phyloP scores from a whole-genome alignment of 2,888 invertebrate species.

The Nomada fabriciana region DNA sequence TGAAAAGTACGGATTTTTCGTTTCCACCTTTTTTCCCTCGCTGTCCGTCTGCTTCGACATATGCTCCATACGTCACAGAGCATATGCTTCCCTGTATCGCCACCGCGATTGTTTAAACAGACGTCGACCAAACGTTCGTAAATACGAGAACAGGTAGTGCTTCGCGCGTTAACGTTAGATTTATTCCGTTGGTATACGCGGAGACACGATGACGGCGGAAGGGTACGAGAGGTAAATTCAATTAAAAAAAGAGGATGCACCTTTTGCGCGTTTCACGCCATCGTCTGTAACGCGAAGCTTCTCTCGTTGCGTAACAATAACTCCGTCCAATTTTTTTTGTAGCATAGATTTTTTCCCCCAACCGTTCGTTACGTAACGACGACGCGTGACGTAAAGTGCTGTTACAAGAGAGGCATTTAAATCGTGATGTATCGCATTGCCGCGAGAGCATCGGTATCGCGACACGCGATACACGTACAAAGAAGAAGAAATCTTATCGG shows the following conservation, averaged over 20 bases:
- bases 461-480: constrained; percentile 19
- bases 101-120: background rate
- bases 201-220: background rate
- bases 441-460: constrained; percentile 23
- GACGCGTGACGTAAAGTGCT: constrained; percentile 40
- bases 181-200: background rate
- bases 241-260: constrained; percentile 7
- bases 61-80: background rate
- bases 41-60: constrained; percentile 14
- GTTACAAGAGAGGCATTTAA: constrained; percentile 41
- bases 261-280: constrained; percentile 2
- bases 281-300: background rate
- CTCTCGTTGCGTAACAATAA: constrained; percentile 43
- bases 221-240: background rate
- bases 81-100: background rate
- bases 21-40: constrained; percentile 19
- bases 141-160: background rate
- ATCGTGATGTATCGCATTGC: constrained; percentile 40
- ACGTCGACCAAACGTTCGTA: background rate
- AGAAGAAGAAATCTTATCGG: constrained; percentile 39
- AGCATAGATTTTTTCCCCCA: constrained; percentile 11
- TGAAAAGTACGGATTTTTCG: constrained; percentile 50
- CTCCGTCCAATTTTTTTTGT: constrained; percentile 43
- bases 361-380: constrained; percentile 34
- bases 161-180: constrained; percentile 16